Percentiles rank a stretch among this genome's conserved stretches.
These are phyloP conservation scores for Leptinotarsa rubiginosa DNA, from an alignment of 2,888 invertebrate genomes.

Conservation along the genomic window DNA sequence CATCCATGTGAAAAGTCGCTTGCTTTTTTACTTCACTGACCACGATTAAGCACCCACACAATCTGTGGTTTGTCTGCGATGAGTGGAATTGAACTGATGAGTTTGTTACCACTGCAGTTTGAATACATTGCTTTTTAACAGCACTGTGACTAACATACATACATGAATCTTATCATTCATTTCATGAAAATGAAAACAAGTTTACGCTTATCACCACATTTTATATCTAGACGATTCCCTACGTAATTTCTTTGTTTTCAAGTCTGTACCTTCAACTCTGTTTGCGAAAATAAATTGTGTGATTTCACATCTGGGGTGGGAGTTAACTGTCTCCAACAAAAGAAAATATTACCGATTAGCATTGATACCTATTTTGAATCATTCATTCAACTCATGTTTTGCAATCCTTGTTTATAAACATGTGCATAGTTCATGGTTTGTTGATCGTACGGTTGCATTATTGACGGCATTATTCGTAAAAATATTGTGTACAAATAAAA, in stretches of 20 bases:
- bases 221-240: constrained; percentile 16
- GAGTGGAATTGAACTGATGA: background rate
- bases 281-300: constrained; percentile 3
- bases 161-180: constrained; percentile 13
- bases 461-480: background rate
- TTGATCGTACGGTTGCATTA: constrained; percentile 9
- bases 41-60: background rate
- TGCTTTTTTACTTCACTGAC: background rate
- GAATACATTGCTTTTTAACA: constrained; percentile 8
- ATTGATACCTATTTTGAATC: constrained; percentile 11
- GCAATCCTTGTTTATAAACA: constrained; percentile 14
- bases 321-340: constrained; percentile 9
- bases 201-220: constrained; percentile 7
- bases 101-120: constrained; percentile 5
- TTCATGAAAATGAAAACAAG: constrained; percentile 16
- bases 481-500: background rate
- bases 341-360: background rate
- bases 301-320: constrained; percentile 5
- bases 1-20: background rate
- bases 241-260: constrained; percentile 17
- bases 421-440: constrained; percentile 1
- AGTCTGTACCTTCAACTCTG: constrained; percentile 16
- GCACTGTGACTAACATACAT: constrained; percentile 7
- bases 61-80: background rate
- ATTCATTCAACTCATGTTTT: constrained; percentile 19